Evolutionary conservation across 2,888 invertebrate genomes (phyloP).

Genomic region (Pterostichus madidus): DNA sequence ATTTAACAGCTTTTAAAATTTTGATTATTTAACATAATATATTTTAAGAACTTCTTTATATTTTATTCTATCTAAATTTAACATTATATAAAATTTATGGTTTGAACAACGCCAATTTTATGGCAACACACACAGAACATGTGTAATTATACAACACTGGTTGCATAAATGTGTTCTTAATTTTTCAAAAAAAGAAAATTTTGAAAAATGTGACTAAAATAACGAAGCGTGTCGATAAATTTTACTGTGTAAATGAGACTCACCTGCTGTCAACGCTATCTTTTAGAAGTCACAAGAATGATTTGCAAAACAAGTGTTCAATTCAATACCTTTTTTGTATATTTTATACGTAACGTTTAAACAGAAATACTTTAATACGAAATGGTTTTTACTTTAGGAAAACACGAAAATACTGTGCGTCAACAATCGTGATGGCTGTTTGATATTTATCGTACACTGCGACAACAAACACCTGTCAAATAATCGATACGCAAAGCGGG

Average conservation of each 20-base stretch:
- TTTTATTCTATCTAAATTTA: no score
- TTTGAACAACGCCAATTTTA: no score
- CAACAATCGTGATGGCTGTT: slow-evolving; percentile 36
- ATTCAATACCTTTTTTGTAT: slow-evolving; percentile 40
- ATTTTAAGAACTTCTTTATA: no score
- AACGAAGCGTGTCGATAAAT: neutral
- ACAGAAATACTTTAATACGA: slow-evolving; percentile 42
- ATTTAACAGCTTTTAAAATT: no score
- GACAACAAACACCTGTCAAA: slow-evolving; percentile 59
- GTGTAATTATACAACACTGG: no score
- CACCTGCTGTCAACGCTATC: slow-evolving; percentile 55
- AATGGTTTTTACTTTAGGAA: slow-evolving; percentile 42
- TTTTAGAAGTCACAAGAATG: slow-evolving; percentile 57
- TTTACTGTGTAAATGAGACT: slow-evolving; percentile 30
- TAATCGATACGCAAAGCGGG: slow-evolving; percentile 61
- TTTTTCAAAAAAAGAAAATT: no score
- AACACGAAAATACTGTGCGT: slow-evolving; percentile 40
- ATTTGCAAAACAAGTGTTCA: slow-evolving; percentile 55
- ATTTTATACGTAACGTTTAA: slow-evolving; percentile 52
- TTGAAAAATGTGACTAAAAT: no score
- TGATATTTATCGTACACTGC: slow-evolving; percentile 39
- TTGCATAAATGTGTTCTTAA: no score
- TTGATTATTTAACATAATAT: no score
- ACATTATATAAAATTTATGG: no score
- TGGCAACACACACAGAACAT: no score